Conservation (phyloP, 2,888 invertebrate species). For the Thalpophila matura region DNA sequence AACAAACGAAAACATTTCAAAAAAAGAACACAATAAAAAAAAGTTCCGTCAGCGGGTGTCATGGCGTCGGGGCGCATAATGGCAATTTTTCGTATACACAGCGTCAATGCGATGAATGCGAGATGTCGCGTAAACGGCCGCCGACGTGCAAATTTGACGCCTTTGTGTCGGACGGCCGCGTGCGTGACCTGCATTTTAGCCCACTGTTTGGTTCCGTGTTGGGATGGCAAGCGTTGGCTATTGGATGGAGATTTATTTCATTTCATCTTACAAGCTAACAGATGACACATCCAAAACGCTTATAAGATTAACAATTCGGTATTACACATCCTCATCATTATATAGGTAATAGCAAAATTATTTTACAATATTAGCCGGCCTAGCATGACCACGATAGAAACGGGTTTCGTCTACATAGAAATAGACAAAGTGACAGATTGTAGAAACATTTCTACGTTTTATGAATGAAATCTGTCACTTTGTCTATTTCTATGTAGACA, state of each 20-base stretch:
- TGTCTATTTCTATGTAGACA: too few species aligned
- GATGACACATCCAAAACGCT: too few species aligned
- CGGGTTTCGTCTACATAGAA: too few species aligned
- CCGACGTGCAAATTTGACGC: conserved; percentile 90
- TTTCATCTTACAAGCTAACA: too few species aligned
- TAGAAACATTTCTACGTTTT: too few species aligned
- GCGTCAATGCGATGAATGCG: conserved; percentile 86
- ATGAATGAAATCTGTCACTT: too few species aligned
- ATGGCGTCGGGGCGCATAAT: conserved; percentile 81
- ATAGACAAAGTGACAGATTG: too few species aligned
- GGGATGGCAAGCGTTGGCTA: conserved; percentile 17
- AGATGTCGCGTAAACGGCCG: conserved; percentile 87
- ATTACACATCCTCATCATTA: too few species aligned
- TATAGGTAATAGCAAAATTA: too few species aligned
- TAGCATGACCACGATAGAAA: too few species aligned
- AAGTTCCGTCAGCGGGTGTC: conserved; percentile 71
- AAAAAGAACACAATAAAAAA: conserved; percentile 51
- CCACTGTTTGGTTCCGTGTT: conserved; percentile 42
- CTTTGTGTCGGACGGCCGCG: conserved; percentile 83
- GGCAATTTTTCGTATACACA: conserved; percentile 88
- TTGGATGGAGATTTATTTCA: not conserved
- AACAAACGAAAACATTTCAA: conserved; percentile 34
- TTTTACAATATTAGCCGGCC: too few species aligned
- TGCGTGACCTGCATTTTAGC: conserved; percentile 84
- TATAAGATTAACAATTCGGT: too few species aligned